phyloP scores from a whole-genome alignment of 2,113 vertebrate species.

The Stercorarius parasiticus region DNA sequence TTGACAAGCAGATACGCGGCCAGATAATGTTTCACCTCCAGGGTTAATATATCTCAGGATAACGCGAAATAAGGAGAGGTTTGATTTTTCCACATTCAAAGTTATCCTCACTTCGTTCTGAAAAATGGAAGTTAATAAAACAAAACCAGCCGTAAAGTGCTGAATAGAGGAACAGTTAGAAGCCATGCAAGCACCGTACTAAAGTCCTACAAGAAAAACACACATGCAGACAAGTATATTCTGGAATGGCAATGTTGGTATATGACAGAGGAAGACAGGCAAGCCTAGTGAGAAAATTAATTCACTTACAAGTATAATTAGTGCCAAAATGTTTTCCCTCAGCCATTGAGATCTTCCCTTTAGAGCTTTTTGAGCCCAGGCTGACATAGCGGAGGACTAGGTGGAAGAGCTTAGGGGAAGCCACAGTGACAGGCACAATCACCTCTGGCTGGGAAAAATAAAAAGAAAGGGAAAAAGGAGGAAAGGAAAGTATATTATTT shows the following conservation, averaged over 20 bases:
- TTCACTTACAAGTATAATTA: slow-evolving; percentile 86
- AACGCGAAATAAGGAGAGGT: slow-evolving; percentile 78
- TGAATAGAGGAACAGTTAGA: slow-evolving; percentile 25
- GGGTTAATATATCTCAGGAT: slow-evolving; percentile 89
- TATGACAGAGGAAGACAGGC: slow-evolving; percentile 20
- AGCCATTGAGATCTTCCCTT: slow-evolving; percentile 80
- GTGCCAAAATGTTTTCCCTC: slow-evolving; percentile 78
- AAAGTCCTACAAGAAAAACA: not conserved
- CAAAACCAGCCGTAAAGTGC: slow-evolving; percentile 29
- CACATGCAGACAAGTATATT: slow-evolving; percentile 20
- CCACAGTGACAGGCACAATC: slow-evolving; percentile 77
- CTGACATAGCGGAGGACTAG: slow-evolving; percentile 81
- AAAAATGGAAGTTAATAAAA: slow-evolving; percentile 75
- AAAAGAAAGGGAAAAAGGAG: slow-evolving; percentile 74
- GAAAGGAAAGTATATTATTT: slow-evolving; percentile 61
- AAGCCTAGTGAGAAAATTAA: slow-evolving; percentile 64
- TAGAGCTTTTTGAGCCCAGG: slow-evolving; percentile 72
- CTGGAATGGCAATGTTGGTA: not conserved
- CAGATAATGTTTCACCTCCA: slow-evolving; percentile 71
- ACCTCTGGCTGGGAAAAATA: slow-evolving; percentile 84
- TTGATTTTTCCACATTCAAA: slow-evolving; percentile 82
- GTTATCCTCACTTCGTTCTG: slow-evolving; percentile 90
- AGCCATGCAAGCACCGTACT: slow-evolving; percentile 45
- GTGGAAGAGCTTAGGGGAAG: slow-evolving; percentile 81
- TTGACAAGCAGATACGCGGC: slow-evolving; percentile 77